Evolutionary conservation across 1,140 invertebrate species (phyloP).

Genomic region (Drosophila dunni): DNA sequence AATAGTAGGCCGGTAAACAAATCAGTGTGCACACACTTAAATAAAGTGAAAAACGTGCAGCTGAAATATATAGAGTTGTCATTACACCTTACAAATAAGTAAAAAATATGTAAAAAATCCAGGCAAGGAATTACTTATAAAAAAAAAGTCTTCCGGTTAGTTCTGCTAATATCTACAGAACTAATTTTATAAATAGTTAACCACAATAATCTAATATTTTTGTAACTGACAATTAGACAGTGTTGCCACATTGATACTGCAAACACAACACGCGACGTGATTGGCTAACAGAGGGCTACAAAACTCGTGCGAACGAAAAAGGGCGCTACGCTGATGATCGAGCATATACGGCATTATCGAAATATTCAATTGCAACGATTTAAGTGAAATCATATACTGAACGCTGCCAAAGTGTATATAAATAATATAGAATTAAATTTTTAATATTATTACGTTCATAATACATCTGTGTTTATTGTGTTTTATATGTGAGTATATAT

Average conservation of each 20-base stretch:
- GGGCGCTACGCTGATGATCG: conserved; percentile 48
- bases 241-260: conserved; percentile 51
- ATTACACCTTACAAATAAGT: not conserved
- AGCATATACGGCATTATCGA: conserved; percentile 34
- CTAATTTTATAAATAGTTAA: not conserved
- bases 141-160: not conserved
- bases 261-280: conserved; percentile 52
- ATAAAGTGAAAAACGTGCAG: conserved; percentile 1
- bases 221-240: not conserved
- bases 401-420: not conserved
- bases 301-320: conserved; percentile 73
- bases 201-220: not conserved
- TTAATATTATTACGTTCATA: not conserved
- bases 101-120: not conserved
- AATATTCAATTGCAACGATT: not conserved
- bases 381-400: not conserved
- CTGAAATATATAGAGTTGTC: conserved; percentile 30
- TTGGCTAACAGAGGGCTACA: conserved; percentile 71
- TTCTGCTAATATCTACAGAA: not conserved
- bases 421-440: not conserved
- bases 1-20: conserved; percentile 27
- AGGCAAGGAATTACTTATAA: not conserved
- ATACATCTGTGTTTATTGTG: not conserved
- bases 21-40: conserved; percentile 41
- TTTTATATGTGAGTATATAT: not conserved